Conservation (phyloP, 2,888 invertebrate genomes). For the Limnephilus lunatus region DNA sequence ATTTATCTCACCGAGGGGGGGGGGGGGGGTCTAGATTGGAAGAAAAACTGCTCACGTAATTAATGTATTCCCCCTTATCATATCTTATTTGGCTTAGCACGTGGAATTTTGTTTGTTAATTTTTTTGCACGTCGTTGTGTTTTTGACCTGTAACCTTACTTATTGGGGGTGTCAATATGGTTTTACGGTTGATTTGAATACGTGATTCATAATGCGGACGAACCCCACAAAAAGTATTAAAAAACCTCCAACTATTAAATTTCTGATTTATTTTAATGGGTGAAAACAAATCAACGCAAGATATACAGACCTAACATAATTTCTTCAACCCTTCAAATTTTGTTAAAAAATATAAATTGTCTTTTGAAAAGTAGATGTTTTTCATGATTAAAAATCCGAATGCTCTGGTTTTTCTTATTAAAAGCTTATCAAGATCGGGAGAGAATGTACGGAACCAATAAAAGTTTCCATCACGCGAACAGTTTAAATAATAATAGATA, state of each 20-base stretch:
- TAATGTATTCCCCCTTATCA: no score
- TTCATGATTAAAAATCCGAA: background rate
- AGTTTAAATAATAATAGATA: background rate
- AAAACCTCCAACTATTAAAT: background rate
- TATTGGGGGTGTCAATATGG: no score
- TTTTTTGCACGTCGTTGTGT: no score
- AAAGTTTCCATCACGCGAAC: conserved; percentile 26
- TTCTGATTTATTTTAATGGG: background rate
- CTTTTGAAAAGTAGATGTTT: background rate
- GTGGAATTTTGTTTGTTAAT: no score
- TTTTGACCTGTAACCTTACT: no score
- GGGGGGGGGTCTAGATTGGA: no score
- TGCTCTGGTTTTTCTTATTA: background rate
- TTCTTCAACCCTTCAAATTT: background rate
- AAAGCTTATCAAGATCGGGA: conserved; percentile 11
- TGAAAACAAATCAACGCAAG: background rate
- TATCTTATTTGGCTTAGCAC: no score
- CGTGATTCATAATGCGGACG: background rate
- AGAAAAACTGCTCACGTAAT: no score
- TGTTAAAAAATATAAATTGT: background rate
- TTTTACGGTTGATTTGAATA: no score
- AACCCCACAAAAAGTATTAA: background rate
- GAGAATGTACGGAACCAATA: conserved; percentile 5
- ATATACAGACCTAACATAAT: background rate
- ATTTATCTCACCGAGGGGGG: no score